Conservation (phyloP, 2,113 vertebrate species). For the Melospiza georgiana region DNA sequence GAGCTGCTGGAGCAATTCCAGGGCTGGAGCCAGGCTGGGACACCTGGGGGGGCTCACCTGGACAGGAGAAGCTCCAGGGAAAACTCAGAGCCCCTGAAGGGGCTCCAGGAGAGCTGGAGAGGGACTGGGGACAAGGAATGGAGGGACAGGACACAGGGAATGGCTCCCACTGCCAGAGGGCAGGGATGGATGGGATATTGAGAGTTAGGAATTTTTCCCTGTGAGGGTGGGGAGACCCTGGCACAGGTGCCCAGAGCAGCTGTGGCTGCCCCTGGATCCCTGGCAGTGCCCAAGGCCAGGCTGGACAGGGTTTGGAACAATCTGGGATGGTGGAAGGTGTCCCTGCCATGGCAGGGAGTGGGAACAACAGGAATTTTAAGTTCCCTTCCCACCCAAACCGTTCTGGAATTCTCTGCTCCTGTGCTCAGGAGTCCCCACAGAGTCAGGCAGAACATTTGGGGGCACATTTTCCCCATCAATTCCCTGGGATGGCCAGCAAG, state of each 20-base stretch:
- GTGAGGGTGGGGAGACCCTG: neutral
- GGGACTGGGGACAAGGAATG: neutral
- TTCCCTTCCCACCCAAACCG: neutral
- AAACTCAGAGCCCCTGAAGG: neutral
- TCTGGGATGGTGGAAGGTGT: rapidly evolving
- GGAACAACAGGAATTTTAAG: neutral
- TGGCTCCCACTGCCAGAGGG: neutral
- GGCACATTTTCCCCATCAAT: neutral
- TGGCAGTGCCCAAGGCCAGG: neutral
- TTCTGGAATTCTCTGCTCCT: neutral
- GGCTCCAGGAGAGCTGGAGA: neutral
- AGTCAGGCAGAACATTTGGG: neutral
- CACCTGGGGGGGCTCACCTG: neutral
- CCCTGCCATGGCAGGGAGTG: neutral
- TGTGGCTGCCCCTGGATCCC: neutral
- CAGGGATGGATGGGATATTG: rapidly evolving
- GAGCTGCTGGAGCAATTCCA: neutral
- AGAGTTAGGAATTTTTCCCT: neutral
- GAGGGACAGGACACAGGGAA: neutral
- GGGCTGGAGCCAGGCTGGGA: neutral
- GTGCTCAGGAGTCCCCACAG: rapidly evolving
- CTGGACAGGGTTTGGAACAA: rapidly evolving
- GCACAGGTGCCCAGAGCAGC: neutral
- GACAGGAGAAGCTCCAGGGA: neutral
- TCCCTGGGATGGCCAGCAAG: rapidly evolving